A percentile compares a stretch with the other conserved stretches of the same genome.
Conservation (phyloP, 2,888 invertebrate species). For the Pomacea canaliculata region DNA sequence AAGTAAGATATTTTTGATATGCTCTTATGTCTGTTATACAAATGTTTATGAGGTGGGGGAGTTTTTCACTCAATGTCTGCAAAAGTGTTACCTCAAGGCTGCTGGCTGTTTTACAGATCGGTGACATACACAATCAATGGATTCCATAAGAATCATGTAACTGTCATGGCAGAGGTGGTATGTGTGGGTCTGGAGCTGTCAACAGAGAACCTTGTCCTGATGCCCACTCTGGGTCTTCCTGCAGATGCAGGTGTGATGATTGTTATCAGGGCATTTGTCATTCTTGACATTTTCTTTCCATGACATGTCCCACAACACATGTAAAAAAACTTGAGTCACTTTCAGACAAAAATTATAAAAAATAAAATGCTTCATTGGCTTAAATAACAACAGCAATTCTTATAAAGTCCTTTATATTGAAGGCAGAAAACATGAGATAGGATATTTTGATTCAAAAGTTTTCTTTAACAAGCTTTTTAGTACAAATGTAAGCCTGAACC, state of each 20-base stretch:
- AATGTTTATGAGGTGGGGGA: too few relatives aligned
- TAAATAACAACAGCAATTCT: too few relatives aligned
- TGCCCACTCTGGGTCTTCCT: slow-evolving; percentile 61
- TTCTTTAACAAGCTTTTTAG: too few relatives aligned
- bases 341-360: neutral
- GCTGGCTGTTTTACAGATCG: slow-evolving; percentile 50
- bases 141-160: slow-evolving; percentile 67
- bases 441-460: too few relatives aligned
- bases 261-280: neutral
- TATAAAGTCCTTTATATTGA: too few relatives aligned
- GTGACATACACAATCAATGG: slow-evolving; percentile 68
- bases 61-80: too few relatives aligned
- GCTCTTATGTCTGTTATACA: too few relatives aligned
- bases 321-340: neutral
- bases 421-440: too few relatives aligned
- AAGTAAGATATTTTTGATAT: too few relatives aligned
- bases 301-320: neutral
- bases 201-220: slow-evolving; percentile 57
- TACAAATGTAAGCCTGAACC: too few relatives aligned
- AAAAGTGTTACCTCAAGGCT: too few relatives aligned
- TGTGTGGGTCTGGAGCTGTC: slow-evolving; percentile 64
- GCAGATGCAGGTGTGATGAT: slow-evolving; percentile 61
- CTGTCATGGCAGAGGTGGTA: slow-evolving; percentile 67
- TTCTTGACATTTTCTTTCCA: neutral
- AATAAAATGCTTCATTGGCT: too few relatives aligned